Evolutionary conservation across 2,888 invertebrate genomes (phyloP), one percentile per base, ranked within the genome.

Genomic region (Lathronympha strigana): DNA sequence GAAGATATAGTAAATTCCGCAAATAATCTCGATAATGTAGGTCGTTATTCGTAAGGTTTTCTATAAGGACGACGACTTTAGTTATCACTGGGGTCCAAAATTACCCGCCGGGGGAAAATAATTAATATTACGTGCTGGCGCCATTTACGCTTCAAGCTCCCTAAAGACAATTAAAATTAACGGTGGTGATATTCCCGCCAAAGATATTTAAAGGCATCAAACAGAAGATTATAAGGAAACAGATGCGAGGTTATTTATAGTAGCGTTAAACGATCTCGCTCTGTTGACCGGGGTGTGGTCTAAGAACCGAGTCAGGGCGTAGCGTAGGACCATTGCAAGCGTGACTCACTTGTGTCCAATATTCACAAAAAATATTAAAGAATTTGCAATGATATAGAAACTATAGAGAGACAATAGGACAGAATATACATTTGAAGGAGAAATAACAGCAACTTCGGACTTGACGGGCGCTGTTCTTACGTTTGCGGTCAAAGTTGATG

Each of bases 211-310:
- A 80, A 79, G 92, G 92, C 89, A 88, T 85, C 90, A 90, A 91
- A 91, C 92, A 91, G 79, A 91, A 89, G 92, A 91, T 89, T 80
- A 73, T 78, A 70, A 75, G 72, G 64, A 68, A 75, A 81, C 90
- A 91, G 91, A 80, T 78, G 88, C 90, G 91, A 91, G 88, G 81
- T 83, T 73, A 72, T 83, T 81, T 83, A 78, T 69, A 68, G 73
- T 73, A 53, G 61, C 51, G 43, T 68, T 53, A 66, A 69, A 71
- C 76, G 73, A 77, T 74, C 90, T 90, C 91, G 88, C 88, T 86
- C 90, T 91, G 91, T 87, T 78, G 71, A 73, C 90, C 89, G 91
- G 92, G 92, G 90, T 90, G 92, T 86, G 81, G 90, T 88, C 88
- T 80, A 84, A 90, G 89, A 89, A 84, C 77, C 73, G 76, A 83